A percentile compares a stretch with the other conserved stretches of the same genome.
phyloP scores from a whole-genome alignment of 2,797 vertebrate genomes.

The Capromys pilorides region DNA sequence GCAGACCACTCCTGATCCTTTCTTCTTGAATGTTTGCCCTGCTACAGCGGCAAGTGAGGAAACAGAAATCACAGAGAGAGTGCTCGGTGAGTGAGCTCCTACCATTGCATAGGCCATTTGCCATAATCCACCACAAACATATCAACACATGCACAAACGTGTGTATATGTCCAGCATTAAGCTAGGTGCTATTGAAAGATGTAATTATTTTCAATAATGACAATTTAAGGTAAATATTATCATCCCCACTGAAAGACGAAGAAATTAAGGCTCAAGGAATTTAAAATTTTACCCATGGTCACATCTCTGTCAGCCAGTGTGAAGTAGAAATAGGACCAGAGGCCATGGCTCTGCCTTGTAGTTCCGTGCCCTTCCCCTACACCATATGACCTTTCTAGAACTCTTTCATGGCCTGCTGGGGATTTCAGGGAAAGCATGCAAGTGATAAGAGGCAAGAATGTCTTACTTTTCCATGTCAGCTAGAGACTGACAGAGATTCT shows the following conservation, averaged over 20 bases:
- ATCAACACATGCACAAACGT: not conserved
- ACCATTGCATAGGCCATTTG: not conserved
- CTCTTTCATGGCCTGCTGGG: not conserved
- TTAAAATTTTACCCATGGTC: conserved; percentile 31
- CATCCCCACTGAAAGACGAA: not conserved
- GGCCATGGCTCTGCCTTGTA: not conserved
- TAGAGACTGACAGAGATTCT: conserved; percentile 37
- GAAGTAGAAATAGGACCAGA: conserved; percentile 2
- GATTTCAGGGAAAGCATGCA: not conserved
- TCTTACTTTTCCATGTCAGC: conserved; percentile 28
- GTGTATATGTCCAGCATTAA: not conserved
- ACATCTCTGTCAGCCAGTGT: conserved; percentile 5
- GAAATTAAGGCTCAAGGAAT: conserved; percentile 4
- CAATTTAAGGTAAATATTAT: not conserved
- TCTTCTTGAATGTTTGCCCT: not conserved
- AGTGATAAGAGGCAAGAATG: not conserved
- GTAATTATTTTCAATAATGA: not conserved
- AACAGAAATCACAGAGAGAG: no score
- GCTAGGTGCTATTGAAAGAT: not conserved
- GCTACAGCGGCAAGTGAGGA: not conserved
- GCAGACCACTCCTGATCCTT: not conserved
- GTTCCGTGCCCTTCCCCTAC: not conserved
- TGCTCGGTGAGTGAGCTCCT: not conserved
- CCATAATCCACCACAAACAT: no score
- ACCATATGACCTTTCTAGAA: not conserved